A percentile compares a stretch with the other conserved stretches of the same genome.
phyloP scores from a whole-genome alignment of 2,797 vertebrate genomes.

The Poeciliopsis presidionis region DNA sequence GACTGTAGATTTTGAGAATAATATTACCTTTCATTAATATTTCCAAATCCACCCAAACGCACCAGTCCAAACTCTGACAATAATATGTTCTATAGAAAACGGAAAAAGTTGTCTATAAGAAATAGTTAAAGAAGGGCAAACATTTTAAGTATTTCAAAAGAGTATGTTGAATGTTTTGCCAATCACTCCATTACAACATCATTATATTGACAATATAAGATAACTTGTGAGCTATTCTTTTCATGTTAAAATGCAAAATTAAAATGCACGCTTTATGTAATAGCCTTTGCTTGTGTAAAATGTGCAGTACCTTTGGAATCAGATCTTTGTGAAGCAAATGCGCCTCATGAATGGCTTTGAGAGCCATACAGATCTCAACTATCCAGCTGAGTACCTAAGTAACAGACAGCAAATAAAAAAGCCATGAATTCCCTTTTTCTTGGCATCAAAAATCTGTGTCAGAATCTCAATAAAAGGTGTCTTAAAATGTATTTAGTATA shows the following conservation, averaged over 20 bases:
- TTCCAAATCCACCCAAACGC: slow-evolving; percentile 9
- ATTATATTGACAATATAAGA: background rate
- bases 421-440: background rate
- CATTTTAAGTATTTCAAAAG: background rate
- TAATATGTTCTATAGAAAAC: slow-evolving; percentile 4
- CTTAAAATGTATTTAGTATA: background rate
- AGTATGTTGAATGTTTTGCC: background rate
- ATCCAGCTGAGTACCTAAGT: slow-evolving; percentile 4
- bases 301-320: background rate
- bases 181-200: background rate
- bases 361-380: slow-evolving; percentile 10
- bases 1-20: background rate
- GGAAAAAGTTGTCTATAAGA: background rate
- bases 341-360: slow-evolving; percentile 10
- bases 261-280: background rate
- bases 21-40: slow-evolving; percentile 16
- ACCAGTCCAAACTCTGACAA: slow-evolving; percentile 12
- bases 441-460: background rate
- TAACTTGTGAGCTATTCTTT: background rate
- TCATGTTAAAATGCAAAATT: background rate
- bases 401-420: background rate
- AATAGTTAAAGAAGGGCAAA: background rate
- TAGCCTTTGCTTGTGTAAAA: background rate
- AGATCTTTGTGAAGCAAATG: slow-evolving; percentile 11
- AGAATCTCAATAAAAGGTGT: background rate